Percentiles rank a stretch among this genome's conserved stretches.
These are phyloP conservation scores for Coleophora deauratella DNA, from an alignment of 2,888 invertebrate genomes.

Conservation along the genomic window DNA sequence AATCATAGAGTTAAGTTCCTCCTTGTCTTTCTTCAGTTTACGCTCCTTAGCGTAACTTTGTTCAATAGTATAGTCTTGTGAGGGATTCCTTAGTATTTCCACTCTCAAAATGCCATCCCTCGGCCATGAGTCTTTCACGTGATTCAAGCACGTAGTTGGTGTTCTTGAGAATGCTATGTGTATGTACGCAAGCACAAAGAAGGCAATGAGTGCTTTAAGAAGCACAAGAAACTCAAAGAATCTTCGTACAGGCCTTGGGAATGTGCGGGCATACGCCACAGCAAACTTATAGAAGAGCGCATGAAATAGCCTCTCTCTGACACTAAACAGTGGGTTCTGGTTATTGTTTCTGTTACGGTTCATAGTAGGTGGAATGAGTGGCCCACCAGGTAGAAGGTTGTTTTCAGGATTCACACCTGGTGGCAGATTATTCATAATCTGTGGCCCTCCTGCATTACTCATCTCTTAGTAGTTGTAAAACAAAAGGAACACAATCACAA, in stretches of 20 bases:
- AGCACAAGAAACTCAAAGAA: conserved; percentile 89
- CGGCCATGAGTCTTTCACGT: conserved; percentile 93
- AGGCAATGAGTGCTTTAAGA: conserved; percentile 83
- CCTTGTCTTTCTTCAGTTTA: conserved; percentile 79
- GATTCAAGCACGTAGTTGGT: conserved; percentile 94
- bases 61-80: conserved; percentile 83
- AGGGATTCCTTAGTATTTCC: conserved; percentile 84
- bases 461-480: conserved; percentile 23
- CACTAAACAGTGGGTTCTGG: conserved; percentile 86
- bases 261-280: conserved; percentile 91
- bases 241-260: conserved; percentile 87
- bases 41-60: conserved; percentile 89
- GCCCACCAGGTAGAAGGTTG: conserved; percentile 70
- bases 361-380: conserved; percentile 60
- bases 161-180: conserved; percentile 95
- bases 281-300: conserved; percentile 95
- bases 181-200: conserved; percentile 94
- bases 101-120: conserved; percentile 95
- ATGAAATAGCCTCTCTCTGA: conserved; percentile 94
- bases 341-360: conserved; percentile 74
- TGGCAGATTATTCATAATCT: conserved; percentile 56
- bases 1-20: conserved; percentile 74
- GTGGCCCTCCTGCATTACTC: conserved; percentile 53
- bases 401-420: conserved; percentile 68
- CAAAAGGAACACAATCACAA: neutral